Evolutionary conservation across 1,140 invertebrate species (phyloP), one percentile per base, ranked within the genome.

Genomic region (Dinoponera quadriceps): DNA sequence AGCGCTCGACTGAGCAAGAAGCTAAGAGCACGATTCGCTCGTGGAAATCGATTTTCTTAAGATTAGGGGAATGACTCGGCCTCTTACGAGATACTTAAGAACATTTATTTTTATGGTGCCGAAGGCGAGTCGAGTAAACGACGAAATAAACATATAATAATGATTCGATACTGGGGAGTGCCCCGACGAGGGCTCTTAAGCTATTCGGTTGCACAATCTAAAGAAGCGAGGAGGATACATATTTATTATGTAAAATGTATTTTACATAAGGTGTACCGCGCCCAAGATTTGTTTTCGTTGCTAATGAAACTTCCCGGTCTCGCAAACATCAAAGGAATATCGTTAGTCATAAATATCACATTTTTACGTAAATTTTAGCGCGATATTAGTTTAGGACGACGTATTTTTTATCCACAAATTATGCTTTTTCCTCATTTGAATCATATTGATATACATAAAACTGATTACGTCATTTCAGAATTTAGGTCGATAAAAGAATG

Each of bases 1-100:
- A 22, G 11, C 11, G 3, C 3, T 22, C 13, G 27, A 5, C 25
- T 1, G 54, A 25, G 44, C 7, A 38, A 68, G 33, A 57, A 54
- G 4, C 33, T 55, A n/a, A 68, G 51, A 78, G n/a, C 27, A 77
- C 18, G 16, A 54, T 68, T 71, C 22, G 33, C 38, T 20, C 18
- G n/a, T 81, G 63, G 27, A 71, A 69, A 85, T 80, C 84, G 84
- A 85, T 84, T 85, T 85, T 68, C 44, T 84, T 22, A 11, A 84
- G 82, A 85, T 85, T 85, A 85, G 73, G 73, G 65, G 60, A 66
- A 85, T 78, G 44, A 78, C 65, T 71, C 60, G 22, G 49, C 18
- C 62, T 49, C 51, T 78, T 59, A 4, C 25, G 55, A 29, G 69
- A 57, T 75, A 55, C n/a, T 71, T 82, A 62, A 82, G 38, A 48